phyloP scores from a whole-genome alignment of 2,797 vertebrate species.

The Morelia viridis region DNA sequence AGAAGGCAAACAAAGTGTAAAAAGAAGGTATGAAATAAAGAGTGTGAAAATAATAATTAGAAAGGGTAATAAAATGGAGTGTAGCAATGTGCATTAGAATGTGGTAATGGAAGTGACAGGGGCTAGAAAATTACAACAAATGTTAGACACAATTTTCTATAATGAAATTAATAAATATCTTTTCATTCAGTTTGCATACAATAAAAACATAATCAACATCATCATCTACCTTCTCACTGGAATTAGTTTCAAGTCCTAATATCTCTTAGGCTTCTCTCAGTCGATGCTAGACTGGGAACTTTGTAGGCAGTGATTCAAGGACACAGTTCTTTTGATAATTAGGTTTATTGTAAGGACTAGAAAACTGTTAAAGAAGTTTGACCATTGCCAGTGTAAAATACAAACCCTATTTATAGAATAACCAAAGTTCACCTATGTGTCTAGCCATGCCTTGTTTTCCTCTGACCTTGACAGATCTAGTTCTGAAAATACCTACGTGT shows the following conservation, averaged over 20 bases:
- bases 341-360: neutral
- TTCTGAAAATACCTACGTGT: neutral
- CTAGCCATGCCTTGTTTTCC: neutral
- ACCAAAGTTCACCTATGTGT: neutral
- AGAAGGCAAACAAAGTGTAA: constrained; percentile 29
- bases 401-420: neutral
- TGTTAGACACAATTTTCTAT: neutral
- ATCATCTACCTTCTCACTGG: neutral
- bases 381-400: neutral
- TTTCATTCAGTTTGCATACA: constrained; percentile 28
- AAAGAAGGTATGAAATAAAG: constrained; percentile 39
- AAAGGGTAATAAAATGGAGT: constrained; percentile 24
- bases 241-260: constrained; percentile 38
- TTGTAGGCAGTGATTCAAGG: neutral
- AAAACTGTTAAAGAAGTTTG: neutral
- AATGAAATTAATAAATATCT: neutral
- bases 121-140: constrained; percentile 34
- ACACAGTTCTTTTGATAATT: neutral
- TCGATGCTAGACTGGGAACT: neutral
- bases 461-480: neutral
- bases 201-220: constrained; percentile 2
- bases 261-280: neutral
- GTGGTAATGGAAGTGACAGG: constrained; percentile 34
- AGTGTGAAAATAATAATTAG: constrained; percentile 54
- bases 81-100: constrained; percentile 23